Evolutionary conservation across 2,888 invertebrate species (phyloP), one percentile per base, ranked within the genome.

Genomic region (Ophion ellenae): DNA sequence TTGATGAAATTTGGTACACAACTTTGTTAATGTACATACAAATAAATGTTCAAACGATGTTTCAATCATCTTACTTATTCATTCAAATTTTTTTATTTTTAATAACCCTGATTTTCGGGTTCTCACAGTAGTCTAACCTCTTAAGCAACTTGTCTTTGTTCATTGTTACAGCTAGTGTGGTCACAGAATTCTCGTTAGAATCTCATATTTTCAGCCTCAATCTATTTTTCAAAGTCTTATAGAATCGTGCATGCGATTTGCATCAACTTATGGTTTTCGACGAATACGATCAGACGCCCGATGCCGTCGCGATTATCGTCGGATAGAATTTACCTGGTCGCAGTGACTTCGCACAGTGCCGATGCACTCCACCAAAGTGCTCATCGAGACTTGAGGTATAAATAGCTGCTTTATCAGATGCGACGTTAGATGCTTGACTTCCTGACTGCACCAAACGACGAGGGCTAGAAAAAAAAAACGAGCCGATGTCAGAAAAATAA

Each of bases 361-460:
- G 45, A 99, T 97, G 94, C 98, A 98, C 92, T 98, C 98, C 7
- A 98, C 96, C 78, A 99, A 96, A 0, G 97, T 96, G 87, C 97
- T 97, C 90, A 99, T 94, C 10, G 97, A 96, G 79, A 98, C 97
- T 94, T 99, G 98, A 7, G 98, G 98, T 89, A 97, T 97, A 92
- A 99, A 98, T 73, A 99, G 97, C 94, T 99, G 98, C 91, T 97
- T 97, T 76, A 97, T 96, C 90, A 98, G 95, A 94, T 97, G 97
- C 89, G 96, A 96, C 90, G 97, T 97, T 91, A 98, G 96, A 90
- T 97, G 95, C 90, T 97, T 96, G 82, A 98, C 94, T 94, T 98
- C 98, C 88, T 96, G 96, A 91, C 97, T 97, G 88, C 97, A 97
- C 99, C 99, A 99, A 6, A 98, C 97, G 86, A 98, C 96, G 89